Evolutionary conservation across 2,113 vertebrate species (phyloP).

Genomic region (Casuarius casuarius): DNA sequence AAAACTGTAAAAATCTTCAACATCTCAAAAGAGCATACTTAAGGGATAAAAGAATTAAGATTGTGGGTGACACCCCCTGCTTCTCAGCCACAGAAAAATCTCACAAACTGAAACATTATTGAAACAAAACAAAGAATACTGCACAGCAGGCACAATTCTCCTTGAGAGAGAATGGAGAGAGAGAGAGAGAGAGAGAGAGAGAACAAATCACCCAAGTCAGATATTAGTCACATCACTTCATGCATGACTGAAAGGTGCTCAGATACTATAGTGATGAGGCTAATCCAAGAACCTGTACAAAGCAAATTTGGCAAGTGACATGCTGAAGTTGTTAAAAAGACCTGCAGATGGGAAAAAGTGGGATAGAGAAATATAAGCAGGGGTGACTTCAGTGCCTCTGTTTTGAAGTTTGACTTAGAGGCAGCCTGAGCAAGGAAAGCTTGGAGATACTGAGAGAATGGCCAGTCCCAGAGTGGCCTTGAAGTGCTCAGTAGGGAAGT

Average conservation of each 20-base stretch:
- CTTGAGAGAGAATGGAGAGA: conserved; percentile 13
- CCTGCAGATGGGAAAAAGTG: background rate
- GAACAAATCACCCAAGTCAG: conserved; percentile 48
- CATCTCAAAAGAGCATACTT: background rate
- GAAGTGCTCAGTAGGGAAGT: background rate
- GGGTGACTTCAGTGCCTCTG: background rate
- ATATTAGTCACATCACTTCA: conserved; percentile 39
- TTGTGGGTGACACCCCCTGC: background rate
- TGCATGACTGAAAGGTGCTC: conserved; percentile 55
- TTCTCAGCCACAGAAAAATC: background rate
- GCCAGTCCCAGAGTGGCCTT: background rate
- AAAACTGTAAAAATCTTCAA: conserved; percentile 41
- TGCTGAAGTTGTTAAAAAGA: background rate
- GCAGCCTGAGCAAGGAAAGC: background rate
- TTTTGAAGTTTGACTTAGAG: background rate
- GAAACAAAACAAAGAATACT: conserved; percentile 50
- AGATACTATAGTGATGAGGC: conserved; percentile 7
- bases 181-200: background rate
- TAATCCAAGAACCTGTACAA: background rate
- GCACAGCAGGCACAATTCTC: conserved; percentile 26
- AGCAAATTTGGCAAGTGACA: background rate
- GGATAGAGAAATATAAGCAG: background rate
- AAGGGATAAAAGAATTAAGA: conserved; percentile 27
- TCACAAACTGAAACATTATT: conserved; percentile 32
- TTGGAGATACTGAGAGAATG: rapidly evolving